Evolutionary conservation across 2,888 invertebrate species (phyloP).

Genomic region (Idaea straminata): DNA sequence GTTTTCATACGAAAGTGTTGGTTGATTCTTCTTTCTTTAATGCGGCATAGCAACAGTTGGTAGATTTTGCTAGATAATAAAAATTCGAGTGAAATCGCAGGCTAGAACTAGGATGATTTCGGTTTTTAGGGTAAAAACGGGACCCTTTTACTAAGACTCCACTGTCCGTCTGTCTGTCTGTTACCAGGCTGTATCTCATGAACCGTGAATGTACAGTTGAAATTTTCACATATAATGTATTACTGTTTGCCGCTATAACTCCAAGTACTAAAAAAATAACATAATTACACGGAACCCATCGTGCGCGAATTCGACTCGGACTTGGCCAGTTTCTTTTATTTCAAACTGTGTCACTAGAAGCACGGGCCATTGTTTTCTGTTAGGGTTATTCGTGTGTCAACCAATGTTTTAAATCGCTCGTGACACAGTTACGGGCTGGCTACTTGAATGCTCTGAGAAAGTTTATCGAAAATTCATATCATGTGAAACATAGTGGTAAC

Average conservation of each 20-base stretch:
- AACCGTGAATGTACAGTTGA: too few species aligned
- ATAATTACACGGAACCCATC: too few species aligned
- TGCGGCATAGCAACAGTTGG: not conserved
- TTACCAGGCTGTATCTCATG: too few species aligned
- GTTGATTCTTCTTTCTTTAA: not conserved
- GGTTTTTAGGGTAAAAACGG: too few species aligned
- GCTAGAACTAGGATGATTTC: not conserved
- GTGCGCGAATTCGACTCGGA: too few species aligned
- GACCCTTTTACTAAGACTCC: too few species aligned
- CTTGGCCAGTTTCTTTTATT: not conserved
- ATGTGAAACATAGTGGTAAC: not conserved
- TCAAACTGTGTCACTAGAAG: constrained; percentile 4
- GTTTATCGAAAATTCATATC: constrained; percentile 12
- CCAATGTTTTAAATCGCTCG: constrained; percentile 10
- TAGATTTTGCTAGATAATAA: not conserved
- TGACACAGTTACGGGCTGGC: constrained; percentile 20
- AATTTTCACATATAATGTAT: too few species aligned
- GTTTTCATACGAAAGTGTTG: not conserved
- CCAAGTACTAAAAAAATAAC: too few species aligned
- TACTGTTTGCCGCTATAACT: too few species aligned
- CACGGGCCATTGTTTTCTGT: constrained; percentile 19
- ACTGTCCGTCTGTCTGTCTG: too few species aligned
- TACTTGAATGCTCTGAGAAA: constrained; percentile 12
- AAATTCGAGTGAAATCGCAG: not conserved
- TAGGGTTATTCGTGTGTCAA: constrained; percentile 17